These are phyloP conservation scores for Chelonia mydas DNA, from an alignment of 2,797 vertebrate genomes.

Conservation along the genomic window DNA sequence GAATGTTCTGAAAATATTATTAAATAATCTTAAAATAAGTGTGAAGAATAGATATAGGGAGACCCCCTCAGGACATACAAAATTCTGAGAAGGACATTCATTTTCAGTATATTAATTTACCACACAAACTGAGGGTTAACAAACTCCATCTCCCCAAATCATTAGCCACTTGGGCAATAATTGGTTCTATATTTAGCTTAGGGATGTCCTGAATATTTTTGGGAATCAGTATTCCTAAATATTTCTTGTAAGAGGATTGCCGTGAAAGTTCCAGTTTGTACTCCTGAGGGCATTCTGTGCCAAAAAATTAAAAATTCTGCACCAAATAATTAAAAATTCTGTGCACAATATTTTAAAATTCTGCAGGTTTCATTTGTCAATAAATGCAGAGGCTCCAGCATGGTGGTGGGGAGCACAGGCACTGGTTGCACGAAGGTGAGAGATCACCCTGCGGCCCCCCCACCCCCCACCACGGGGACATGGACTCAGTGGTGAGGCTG, in stretches of 20 bases:
- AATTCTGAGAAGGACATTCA: not conserved
- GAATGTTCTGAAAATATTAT: not conserved
- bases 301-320: too few relatives aligned
- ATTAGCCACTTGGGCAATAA: not conserved
- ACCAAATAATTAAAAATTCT: too few relatives aligned
- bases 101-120: not conserved
- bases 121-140: not conserved
- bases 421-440: too few relatives aligned
- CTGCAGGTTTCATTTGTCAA: too few relatives aligned
- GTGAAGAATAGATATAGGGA: not conserved
- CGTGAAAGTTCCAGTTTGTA: not conserved
- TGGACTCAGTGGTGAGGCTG: too few relatives aligned
- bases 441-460: too few relatives aligned
- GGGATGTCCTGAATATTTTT: not conserved
- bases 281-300: too few relatives aligned
- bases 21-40: not conserved
- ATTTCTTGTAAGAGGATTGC: not conserved
- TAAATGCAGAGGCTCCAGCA: too few relatives aligned
- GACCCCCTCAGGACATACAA: not conserved
- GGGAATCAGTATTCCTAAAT: not conserved
- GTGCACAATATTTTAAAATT: too few relatives aligned
- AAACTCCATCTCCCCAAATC: not conserved
- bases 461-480: too few relatives aligned
- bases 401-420: too few relatives aligned
- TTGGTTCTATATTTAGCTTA: not conserved